Conservation (phyloP, 2,888 invertebrate genomes). For the Meloe dianella region DNA sequence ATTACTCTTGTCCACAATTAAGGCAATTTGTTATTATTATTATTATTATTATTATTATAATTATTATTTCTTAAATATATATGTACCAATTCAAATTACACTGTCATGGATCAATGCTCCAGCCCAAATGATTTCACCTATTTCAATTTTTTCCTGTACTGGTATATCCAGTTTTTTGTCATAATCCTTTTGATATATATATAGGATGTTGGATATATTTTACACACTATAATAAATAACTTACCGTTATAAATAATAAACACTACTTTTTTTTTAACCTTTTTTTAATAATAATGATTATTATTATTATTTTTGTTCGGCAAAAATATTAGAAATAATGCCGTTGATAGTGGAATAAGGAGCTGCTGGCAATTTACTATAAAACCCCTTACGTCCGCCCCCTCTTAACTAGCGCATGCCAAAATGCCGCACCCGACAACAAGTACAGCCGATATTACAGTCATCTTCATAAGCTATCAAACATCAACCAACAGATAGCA, state of each 20-base stretch:
- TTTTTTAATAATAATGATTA: not conserved
- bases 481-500: not conserved
- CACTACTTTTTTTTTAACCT: not conserved
- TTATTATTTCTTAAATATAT: constrained; percentile 43
- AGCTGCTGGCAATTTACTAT: constrained; percentile 37
- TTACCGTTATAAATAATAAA: constrained; percentile 43
- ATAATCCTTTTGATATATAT: constrained; percentile 40
- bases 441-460: constrained; percentile 44
- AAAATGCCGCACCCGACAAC: constrained; percentile 53
- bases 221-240: constrained; percentile 46
- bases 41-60: constrained; percentile 35
- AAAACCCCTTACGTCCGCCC: constrained; percentile 22
- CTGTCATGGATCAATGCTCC: constrained; percentile 57
- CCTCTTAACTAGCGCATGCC: constrained; percentile 46
- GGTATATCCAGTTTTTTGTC: constrained; percentile 42
- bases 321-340: constrained; percentile 38
- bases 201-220: constrained; percentile 45
- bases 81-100: constrained; percentile 56
- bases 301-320: not conserved
- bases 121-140: constrained; percentile 34
- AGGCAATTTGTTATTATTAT: constrained; percentile 42
- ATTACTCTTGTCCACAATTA: constrained; percentile 36
- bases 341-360: constrained; percentile 41
- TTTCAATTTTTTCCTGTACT: constrained; percentile 48
- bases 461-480: constrained; percentile 11